phyloP scores from a whole-genome alignment of 1,140 invertebrate genomes.

The Chironomus tepperi region DNA sequence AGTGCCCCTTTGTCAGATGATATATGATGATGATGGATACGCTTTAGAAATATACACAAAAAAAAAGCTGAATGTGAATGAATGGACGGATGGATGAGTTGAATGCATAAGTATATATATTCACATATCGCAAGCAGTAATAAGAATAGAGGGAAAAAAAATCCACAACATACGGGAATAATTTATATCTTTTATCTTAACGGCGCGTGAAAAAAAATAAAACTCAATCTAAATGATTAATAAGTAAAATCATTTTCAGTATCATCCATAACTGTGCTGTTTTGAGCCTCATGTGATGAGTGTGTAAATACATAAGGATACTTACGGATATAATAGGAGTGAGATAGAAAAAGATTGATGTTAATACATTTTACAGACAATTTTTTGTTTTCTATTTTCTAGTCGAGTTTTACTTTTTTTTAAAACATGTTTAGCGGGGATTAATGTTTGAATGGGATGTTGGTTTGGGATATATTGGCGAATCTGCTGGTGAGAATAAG shows the following conservation, averaged over 20 bases:
- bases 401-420: too few species aligned
- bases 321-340: too few species aligned
- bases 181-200: constrained; percentile 22
- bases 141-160: too few species aligned
- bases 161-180: neutral
- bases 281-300: too few species aligned
- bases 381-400: too few species aligned
- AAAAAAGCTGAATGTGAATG: neutral
- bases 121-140: neutral
- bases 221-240: constrained; percentile 24
- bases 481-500: too few species aligned
- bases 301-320: too few species aligned
- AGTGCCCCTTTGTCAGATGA: neutral
- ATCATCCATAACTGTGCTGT: neutral
- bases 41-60: neutral
- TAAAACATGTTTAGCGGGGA: too few species aligned
- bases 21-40: neutral
- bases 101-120: neutral
- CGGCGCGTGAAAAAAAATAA: neutral
- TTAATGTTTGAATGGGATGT: too few species aligned
- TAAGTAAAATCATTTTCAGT: neutral
- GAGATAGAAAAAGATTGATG: neutral
- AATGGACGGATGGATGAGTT: neutral
- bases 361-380: too few species aligned
- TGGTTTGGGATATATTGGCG: too few species aligned